These are phyloP conservation scores for Epinephelus malabaricus DNA, from an alignment of 2,797 vertebrate genomes.

Conservation along the genomic window DNA sequence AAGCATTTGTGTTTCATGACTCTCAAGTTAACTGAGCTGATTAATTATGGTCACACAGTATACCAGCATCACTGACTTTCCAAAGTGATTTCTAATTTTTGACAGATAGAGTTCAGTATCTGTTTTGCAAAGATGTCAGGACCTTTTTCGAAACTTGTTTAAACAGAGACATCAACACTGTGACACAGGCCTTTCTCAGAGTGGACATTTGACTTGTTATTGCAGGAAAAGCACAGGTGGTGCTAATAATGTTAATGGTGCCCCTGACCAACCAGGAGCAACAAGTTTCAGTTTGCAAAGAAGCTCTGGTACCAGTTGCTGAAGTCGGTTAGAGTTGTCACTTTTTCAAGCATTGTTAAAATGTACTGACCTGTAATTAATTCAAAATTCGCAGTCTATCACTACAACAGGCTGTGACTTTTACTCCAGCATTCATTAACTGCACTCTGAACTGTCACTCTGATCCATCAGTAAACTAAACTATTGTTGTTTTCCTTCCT, in stretches of 20 bases:
- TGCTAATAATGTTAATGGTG: not conserved
- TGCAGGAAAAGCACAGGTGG: not conserved
- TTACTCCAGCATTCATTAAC: not conserved
- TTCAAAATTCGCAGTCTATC: not conserved
- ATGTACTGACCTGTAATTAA: not conserved
- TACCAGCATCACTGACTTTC: conserved; percentile 29
- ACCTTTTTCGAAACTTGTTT: conserved; percentile 3
- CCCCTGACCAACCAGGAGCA: not conserved
- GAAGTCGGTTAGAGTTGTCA: not conserved
- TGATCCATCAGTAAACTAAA: not conserved
- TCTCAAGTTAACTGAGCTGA: not conserved
- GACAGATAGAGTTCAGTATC: conserved; percentile 48
- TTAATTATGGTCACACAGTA: not conserved
- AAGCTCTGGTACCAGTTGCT: not conserved
- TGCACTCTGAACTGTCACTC: not conserved
- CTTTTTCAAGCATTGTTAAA: not conserved
- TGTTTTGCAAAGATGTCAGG: conserved; percentile 28
- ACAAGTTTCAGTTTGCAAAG: not conserved
- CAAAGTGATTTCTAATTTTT: conserved; percentile 17
- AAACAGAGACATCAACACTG: conserved; percentile 12
- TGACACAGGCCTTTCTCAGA: conserved; percentile 27
- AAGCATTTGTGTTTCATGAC: not conserved
- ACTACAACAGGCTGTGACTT: not conserved
- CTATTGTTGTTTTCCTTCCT: not conserved
- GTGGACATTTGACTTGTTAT: conserved; percentile 36